Conservation (phyloP, 1,140 invertebrate species). For the Drosophila burlai region DNA sequence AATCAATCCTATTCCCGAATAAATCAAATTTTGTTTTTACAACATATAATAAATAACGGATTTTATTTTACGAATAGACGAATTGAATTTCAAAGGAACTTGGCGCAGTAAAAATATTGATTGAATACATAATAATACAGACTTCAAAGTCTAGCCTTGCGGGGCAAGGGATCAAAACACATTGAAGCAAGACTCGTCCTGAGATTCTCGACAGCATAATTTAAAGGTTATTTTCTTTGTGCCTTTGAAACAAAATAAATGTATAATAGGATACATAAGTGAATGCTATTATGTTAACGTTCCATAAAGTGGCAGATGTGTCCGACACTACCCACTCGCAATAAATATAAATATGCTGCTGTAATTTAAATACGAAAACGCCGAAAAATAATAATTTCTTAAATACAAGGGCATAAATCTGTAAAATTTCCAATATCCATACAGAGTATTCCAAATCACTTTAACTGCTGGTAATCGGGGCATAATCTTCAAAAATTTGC, state of each 20-base stretch:
- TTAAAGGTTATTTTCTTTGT: slow-evolving; percentile 3
- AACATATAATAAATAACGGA: slow-evolving; percentile 15
- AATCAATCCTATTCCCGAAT: background rate
- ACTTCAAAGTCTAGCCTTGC: slow-evolving; percentile 31
- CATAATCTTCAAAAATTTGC: slow-evolving; percentile 84
- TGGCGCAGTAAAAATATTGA: slow-evolving; percentile 19
- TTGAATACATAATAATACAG: slow-evolving; percentile 37
- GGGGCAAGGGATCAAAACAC: slow-evolving; percentile 1
- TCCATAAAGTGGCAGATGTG: slow-evolving; percentile 22
- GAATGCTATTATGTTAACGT: slow-evolving; percentile 22
- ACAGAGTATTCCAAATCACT: slow-evolving; percentile 62
- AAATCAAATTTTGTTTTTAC: slow-evolving; percentile 11
- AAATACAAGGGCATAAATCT: slow-evolving; percentile 39
- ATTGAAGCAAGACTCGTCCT: background rate
- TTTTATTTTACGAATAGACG: slow-evolving; percentile 18
- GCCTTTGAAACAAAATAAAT: slow-evolving; percentile 7
- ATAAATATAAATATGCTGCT: slow-evolving; percentile 17
- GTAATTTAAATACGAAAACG: slow-evolving; percentile 28
- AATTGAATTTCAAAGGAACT: slow-evolving; percentile 43
- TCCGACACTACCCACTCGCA: background rate
- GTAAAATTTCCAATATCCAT: slow-evolving; percentile 35
- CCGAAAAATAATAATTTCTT: slow-evolving; percentile 24
- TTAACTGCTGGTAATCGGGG: slow-evolving; percentile 82
- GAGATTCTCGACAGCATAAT: background rate
- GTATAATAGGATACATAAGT: background rate